phyloP scores from a whole-genome alignment of 2,113 vertebrate species.

The Colinus virginianus region DNA sequence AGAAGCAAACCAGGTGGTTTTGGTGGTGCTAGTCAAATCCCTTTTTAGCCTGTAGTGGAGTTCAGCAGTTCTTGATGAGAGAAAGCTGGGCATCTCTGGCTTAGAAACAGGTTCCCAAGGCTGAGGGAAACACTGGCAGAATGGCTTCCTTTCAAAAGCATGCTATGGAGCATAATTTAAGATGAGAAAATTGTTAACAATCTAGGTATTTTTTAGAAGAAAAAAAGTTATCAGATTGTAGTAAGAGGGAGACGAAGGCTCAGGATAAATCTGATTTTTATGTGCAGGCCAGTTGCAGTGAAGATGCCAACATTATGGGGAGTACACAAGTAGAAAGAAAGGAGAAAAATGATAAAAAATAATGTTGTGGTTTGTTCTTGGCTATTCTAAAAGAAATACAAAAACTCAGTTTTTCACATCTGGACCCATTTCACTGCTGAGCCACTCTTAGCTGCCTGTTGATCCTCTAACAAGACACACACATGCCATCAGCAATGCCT shows the following conservation, averaged over 20 bases:
- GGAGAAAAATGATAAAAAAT: background rate
- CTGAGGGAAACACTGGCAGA: background rate
- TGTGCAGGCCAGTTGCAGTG: background rate
- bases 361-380: background rate
- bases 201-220: background rate
- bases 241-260: background rate
- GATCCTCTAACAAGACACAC: background rate
- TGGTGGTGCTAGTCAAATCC: background rate
- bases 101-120: background rate
- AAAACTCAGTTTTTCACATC: background rate
- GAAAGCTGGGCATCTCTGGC: background rate
- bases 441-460: background rate
- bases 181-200: constrained; percentile 12
- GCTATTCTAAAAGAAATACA: background rate
- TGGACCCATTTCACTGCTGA: background rate
- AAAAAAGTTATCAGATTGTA: background rate
- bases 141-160: background rate
- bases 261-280: background rate
- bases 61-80: background rate
- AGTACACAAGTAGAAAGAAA: background rate
- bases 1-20: no score
- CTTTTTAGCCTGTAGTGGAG: background rate
- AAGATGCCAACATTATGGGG: background rate
- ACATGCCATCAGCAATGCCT: background rate
- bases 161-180: rapidly evolving